Percentiles rank a stretch among this genome's conserved stretches.
These are phyloP conservation scores for Turritopsis rubra DNA, from an alignment of 30 jellyfish, hydroid and myxozoan genomes.

Conservation along the genomic window DNA sequence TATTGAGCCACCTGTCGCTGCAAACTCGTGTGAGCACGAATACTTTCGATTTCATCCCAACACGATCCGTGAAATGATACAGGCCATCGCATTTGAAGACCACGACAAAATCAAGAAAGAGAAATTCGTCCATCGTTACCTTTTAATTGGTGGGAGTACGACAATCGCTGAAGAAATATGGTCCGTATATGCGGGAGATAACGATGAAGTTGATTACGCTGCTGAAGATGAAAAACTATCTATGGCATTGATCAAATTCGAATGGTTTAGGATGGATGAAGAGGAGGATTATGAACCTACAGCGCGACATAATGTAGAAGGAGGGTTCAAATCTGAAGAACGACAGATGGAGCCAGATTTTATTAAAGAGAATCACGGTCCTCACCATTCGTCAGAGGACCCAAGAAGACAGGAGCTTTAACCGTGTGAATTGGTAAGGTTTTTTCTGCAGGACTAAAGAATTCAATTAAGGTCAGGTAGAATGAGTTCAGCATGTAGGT, in stretches of 20 bases:
- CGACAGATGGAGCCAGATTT: slow-evolving; percentile 18
- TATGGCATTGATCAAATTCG: background rate
- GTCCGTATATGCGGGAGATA: background rate
- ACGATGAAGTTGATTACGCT: background rate
- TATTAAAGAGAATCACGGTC: background rate
- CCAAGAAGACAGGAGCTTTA: background rate
- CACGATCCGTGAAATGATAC: background rate
- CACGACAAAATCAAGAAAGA: background rate
- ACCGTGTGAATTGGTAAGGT: no score
- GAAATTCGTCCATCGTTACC: background rate
- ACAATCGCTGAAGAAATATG: slow-evolving; percentile 24
- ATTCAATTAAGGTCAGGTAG: no score
- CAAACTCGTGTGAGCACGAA: slow-evolving; percentile 29
- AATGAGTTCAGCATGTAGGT: no score
- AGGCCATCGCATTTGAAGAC: background rate
- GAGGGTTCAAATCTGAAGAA: slow-evolving; percentile 11
- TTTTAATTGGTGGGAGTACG: background rate
- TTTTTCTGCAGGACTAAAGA: no score
- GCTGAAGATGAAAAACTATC: background rate
- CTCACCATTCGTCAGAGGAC: background rate
- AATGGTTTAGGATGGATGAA: background rate
- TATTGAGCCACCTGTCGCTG: slow-evolving; percentile 15
- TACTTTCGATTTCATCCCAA: slow-evolving; percentile 3
- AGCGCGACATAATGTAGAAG: background rate
- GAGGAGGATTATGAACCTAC: slow-evolving; percentile 18